Evolutionary conservation across 2,888 invertebrate genomes (phyloP).

Genomic region (Drosophila kuntzei): DNA sequence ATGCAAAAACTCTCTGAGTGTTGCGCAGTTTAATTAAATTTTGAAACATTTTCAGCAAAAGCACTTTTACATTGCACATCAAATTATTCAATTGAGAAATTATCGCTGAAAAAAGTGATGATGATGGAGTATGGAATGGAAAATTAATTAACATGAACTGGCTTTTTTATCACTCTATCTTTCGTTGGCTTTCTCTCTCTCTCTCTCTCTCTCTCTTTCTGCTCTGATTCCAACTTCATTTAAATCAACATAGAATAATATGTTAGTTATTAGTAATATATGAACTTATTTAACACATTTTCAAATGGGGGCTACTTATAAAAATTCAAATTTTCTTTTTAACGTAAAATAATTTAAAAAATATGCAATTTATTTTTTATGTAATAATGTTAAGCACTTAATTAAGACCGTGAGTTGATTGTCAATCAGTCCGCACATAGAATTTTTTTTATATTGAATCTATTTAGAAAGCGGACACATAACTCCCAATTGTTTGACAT

Average conservation of each 20-base stretch:
- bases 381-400: too few species aligned
- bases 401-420: not conserved
- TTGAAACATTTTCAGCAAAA: constrained; percentile 62
- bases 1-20: constrained; percentile 67
- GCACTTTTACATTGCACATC: constrained; percentile 56
- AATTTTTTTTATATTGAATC: not conserved
- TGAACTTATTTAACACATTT: not conserved
- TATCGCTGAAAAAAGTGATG: constrained; percentile 16
- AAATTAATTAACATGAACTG: constrained; percentile 8
- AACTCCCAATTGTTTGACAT: not conserved
- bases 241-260: not conserved
- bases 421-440: not conserved
- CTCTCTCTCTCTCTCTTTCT: not conserved
- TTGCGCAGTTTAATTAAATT: constrained; percentile 73
- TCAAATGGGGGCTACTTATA: too few species aligned
- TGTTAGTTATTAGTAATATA: not conserved
- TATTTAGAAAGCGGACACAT: not conserved
- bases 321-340: too few species aligned
- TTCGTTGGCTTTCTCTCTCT: not conserved
- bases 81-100: constrained; percentile 65
- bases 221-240: not conserved
- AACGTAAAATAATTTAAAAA: too few species aligned
- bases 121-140: constrained; percentile 3
- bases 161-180: not conserved
- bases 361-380: too few species aligned